Evolutionary conservation across 1,140 invertebrate species (phyloP).

Genomic region (Drosophila malerkotliana): DNA sequence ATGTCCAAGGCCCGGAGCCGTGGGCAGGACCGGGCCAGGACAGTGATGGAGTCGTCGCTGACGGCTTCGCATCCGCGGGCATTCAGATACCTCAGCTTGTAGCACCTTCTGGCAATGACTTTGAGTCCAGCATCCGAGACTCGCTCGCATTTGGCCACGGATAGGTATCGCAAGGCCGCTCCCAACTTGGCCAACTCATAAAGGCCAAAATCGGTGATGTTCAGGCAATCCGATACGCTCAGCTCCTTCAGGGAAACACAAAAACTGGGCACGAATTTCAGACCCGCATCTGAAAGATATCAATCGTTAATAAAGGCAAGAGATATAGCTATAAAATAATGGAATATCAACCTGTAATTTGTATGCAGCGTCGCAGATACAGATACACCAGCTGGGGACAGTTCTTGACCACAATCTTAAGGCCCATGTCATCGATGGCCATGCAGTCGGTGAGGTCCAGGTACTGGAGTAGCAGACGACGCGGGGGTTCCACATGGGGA

Average conservation of each 20-base stretch:
- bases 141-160: constrained; percentile 94
- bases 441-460: constrained; percentile 94
- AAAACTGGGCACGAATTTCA: constrained; percentile 93
- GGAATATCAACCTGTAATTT: constrained; percentile 89
- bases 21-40: constrained; percentile 92
- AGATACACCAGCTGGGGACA: constrained; percentile 94
- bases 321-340: not conserved
- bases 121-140: constrained; percentile 93
- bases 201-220: constrained; percentile 95
- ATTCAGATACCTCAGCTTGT: constrained; percentile 95
- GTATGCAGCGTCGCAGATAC: constrained; percentile 94
- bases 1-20: constrained; percentile 93
- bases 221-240: constrained; percentile 94
- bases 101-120: constrained; percentile 94
- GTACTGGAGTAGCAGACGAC: constrained; percentile 88
- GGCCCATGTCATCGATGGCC: constrained; percentile 91
- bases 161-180: constrained; percentile 92
- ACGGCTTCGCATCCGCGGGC: constrained; percentile 95
- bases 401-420: constrained; percentile 92
- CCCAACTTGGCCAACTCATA: constrained; percentile 95
- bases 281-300: constrained; percentile 86
- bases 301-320: not conserved
- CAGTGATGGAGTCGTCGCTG: constrained; percentile 94
- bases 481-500: constrained; percentile 86
- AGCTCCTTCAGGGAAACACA: constrained; percentile 93